A percentile compares a stretch with the other conserved stretches of the same genome.
These are phyloP conservation scores for Spilogale gracilis DNA, from an alignment of 2,113 vertebrate species.

Conservation along the genomic window DNA sequence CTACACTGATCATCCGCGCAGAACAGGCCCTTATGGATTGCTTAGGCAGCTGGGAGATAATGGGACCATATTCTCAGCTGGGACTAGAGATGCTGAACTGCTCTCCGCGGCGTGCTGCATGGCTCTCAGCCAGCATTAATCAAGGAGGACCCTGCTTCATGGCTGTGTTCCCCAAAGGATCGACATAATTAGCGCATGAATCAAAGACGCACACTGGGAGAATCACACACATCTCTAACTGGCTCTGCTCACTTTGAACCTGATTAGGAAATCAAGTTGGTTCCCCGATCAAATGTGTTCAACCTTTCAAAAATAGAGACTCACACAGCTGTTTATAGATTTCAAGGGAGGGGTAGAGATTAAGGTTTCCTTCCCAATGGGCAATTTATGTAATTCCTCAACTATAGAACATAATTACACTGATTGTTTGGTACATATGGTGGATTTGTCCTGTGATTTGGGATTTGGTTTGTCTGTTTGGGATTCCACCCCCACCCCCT, in stretches of 20 bases:
- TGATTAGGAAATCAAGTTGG: constrained; percentile 24
- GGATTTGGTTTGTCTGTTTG: neutral
- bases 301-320: neutral
- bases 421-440: neutral
- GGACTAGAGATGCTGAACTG: constrained; percentile 81
- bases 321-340: neutral
- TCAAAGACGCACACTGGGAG: constrained; percentile 66
- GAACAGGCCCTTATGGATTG: constrained; percentile 85
- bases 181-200: constrained; percentile 76
- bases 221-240: constrained; percentile 47
- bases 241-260: neutral
- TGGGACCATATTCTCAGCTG: constrained; percentile 83
- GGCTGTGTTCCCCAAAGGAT: constrained; percentile 78
- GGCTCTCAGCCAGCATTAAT: constrained; percentile 84
- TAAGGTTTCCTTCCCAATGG: neutral
- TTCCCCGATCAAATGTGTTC: neutral
- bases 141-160: constrained; percentile 82
- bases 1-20: constrained; percentile 86
- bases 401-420: neutral
- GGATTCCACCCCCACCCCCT: too few species aligned
- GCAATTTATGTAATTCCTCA: neutral
- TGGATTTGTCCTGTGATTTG: neutral
- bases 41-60: constrained; percentile 85
- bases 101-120: constrained; percentile 77
- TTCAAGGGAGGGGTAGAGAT: constrained; percentile 32